Conservation (phyloP, 1,140 invertebrate species). For the Dendroctonus ponderosae region DNA sequence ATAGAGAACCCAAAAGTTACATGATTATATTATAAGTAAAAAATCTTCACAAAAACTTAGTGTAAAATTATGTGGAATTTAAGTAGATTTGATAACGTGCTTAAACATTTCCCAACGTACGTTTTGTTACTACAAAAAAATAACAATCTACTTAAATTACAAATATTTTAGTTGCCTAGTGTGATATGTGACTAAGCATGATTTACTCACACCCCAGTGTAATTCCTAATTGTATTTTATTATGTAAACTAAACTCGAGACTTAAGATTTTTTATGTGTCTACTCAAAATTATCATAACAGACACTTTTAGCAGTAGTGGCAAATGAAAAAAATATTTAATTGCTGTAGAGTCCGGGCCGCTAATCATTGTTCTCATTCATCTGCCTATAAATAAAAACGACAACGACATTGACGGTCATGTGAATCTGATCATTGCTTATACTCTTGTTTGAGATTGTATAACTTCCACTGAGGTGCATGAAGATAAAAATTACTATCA, state of each 20-base stretch:
- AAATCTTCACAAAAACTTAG: constrained; percentile 28
- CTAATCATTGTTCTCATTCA: no score
- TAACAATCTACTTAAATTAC: constrained; percentile 17
- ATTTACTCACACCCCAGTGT: background rate
- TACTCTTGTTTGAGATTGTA: no score
- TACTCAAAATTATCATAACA: no score
- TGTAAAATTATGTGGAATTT: constrained; percentile 11
- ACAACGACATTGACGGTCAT: no score
- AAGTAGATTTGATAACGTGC: constrained; percentile 10
- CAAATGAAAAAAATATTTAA: no score
- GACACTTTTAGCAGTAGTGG: no score
- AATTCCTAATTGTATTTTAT: background rate
- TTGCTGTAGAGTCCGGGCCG: no score
- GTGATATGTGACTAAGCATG: constrained; percentile 21
- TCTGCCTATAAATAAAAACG: no score
- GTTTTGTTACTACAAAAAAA: constrained; percentile 2
- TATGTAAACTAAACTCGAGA: background rate
- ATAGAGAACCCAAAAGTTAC: constrained; percentile 17
- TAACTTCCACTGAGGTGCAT: no score
- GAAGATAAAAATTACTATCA: background rate
- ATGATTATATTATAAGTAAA: constrained; percentile 23
- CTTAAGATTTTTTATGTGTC: no score
- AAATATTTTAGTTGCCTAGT: background rate
- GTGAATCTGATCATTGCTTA: no score
- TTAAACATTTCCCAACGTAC: constrained; percentile 29